Conservation (phyloP, 2,113 vertebrate species). For the Eurystomus gularis region DNA sequence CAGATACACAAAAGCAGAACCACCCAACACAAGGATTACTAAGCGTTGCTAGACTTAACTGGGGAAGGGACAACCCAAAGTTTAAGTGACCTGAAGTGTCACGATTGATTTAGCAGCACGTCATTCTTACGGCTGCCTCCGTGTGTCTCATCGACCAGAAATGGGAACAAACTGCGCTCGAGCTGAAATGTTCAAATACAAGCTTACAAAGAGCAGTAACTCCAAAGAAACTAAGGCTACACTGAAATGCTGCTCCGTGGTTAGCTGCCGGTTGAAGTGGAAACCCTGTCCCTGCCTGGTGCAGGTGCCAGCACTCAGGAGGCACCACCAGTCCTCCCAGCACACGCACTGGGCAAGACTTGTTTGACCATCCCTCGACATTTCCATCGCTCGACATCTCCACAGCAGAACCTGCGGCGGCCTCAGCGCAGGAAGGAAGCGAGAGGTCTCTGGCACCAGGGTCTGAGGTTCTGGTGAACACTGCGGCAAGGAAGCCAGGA, state of each 20-base stretch:
- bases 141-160: too few relatives aligned
- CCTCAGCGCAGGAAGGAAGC: background rate
- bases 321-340: background rate
- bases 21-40: background rate
- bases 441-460: background rate
- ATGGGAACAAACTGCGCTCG: background rate
- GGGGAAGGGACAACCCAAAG: background rate
- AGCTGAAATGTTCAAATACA: background rate
- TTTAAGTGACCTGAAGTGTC: background rate
- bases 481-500: background rate
- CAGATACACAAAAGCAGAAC: background rate
- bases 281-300: too few relatives aligned
- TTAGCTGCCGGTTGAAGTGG: too few relatives aligned
- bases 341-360: rapidly evolving
- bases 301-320: too few relatives aligned
- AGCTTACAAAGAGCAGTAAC: background rate
- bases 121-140: background rate
- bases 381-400: too few relatives aligned
- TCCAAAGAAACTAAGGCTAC: background rate
- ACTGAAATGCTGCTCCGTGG: background rate
- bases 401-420: too few relatives aligned
- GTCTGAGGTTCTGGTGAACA: background rate
- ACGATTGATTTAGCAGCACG: background rate
- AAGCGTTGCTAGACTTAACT: background rate
- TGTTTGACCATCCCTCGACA: too few relatives aligned